These are phyloP conservation scores for Radopholus similis DNA, from an alignment of 1,140 invertebrate genomes.

Conservation along the genomic window DNA sequence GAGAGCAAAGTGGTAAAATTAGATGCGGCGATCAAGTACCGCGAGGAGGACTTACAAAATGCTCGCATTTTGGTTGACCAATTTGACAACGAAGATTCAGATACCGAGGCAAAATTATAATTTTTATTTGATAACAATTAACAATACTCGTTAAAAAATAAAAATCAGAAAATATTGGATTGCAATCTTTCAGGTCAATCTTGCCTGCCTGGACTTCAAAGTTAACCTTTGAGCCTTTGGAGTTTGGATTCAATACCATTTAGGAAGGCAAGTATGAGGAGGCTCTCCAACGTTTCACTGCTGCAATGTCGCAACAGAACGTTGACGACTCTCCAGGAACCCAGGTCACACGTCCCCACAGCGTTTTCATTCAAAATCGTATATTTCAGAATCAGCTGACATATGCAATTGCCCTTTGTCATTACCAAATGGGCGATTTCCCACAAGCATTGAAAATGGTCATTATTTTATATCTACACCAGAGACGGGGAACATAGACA, in stretches of 20 bases:
- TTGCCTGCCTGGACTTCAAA: slow-evolving; percentile 89
- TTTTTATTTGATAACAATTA: too few species aligned
- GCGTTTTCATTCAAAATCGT: neutral
- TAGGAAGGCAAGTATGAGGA: slow-evolving; percentile 81
- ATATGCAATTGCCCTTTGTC: slow-evolving; percentile 91
- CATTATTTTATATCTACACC: neutral
- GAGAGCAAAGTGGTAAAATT: slow-evolving; percentile 77
- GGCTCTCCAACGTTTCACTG: slow-evolving; percentile 84
- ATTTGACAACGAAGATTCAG: slow-evolving; percentile 78
- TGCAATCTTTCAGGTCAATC: slow-evolving; percentile 66
- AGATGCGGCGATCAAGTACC: slow-evolving; percentile 94
- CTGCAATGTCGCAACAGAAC: slow-evolving; percentile 67
- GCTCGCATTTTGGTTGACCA: slow-evolving; percentile 88
- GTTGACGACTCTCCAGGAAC: slow-evolving; percentile 73
- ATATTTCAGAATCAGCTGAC: slow-evolving; percentile 72
- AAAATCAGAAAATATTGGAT: too few species aligned
- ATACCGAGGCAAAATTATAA: slow-evolving; percentile 91
- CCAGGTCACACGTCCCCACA: slow-evolving; percentile 61
- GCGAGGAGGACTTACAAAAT: slow-evolving; percentile 84
- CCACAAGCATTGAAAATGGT: slow-evolving; percentile 70
- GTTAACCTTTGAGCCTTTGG: slow-evolving; percentile 62
- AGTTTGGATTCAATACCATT: slow-evolving; percentile 47
- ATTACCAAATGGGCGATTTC: slow-evolving; percentile 89
- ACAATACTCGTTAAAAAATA: too few species aligned
- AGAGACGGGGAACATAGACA: too few species aligned